Evolutionary conservation across 2,888 invertebrate species (phyloP), one percentile per base, ranked within the genome.

Genomic region (Xanthia icteritia): DNA sequence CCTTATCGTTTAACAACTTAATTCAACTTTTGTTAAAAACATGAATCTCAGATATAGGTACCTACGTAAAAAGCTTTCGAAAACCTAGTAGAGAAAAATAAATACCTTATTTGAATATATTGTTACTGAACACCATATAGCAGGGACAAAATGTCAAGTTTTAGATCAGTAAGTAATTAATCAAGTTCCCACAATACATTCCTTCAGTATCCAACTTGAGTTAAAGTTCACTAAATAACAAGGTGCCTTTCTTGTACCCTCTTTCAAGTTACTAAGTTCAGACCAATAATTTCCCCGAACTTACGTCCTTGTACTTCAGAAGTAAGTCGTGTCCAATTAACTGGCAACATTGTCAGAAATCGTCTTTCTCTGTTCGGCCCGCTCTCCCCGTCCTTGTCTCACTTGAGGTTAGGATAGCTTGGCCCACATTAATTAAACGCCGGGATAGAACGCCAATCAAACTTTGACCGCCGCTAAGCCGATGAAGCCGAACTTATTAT

Each of bases 371-470:
- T 90, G 85, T 95, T 91, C 79, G 73, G 80, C 91, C 77, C 79
- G 81, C 78, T 79, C 86, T 78, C 67, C 58, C 89, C 77, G 70
- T 94, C 93, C 91, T 92, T 88, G 89, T 95, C 92, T 88, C 84
- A 87, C 95, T 88, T 90, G 90, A 92, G 82, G 93, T 92, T 92
- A 90, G 91, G 92, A 92, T 92, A 92, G 92, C 92, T 93, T 92
- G 92, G 92, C 92, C 92, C 92, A 94, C 94, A 96, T 96, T 96
- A 96, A 96, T 96, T 96, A 96, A 94, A 94, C 93, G 93, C 92
- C 91, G 94, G 94, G 94, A 94, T 95, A 95, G 94, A 93, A 94
- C 94, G 95, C 96, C 96, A 96, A 96, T 96, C 96, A 96, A 96
- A 96, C 94, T 96, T 94, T 96, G 96, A 96, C 95, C 96, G 93